These are phyloP conservation scores for Eupithecia dodoneata DNA, from an alignment of 2,888 invertebrate genomes.

Conservation along the genomic window DNA sequence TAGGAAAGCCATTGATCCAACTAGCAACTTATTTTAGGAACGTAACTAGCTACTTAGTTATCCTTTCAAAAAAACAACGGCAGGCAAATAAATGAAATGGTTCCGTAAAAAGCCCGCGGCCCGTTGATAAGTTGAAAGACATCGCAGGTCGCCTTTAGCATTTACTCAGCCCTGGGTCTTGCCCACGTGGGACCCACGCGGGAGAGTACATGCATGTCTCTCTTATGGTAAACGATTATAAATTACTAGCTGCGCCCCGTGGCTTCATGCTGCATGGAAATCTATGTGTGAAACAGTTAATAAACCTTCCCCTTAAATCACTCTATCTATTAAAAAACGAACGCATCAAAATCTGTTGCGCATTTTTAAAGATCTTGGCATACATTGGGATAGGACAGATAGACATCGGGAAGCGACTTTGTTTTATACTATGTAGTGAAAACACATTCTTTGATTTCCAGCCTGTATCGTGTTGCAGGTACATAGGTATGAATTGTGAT, in stretches of 20 bases:
- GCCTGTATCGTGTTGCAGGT: neutral
- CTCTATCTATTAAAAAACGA: too few species aligned
- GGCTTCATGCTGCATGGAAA: too few species aligned
- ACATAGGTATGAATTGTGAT: constrained; percentile 10
- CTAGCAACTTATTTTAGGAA: constrained; percentile 15
- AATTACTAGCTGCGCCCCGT: neutral
- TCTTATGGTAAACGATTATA: neutral
- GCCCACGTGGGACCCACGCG: neutral
- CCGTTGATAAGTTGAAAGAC: neutral
- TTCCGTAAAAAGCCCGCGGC: neutral
- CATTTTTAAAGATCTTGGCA: too few species aligned
- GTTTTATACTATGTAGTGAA: too few species aligned
- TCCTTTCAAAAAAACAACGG: too few species aligned
- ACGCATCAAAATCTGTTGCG: too few species aligned
- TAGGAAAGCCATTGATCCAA: neutral
- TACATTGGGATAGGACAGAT: too few species aligned
- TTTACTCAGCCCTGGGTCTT: neutral
- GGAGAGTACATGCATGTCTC: neutral
- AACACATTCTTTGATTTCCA: neutral
- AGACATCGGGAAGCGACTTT: too few species aligned
- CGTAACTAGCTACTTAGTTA: neutral
- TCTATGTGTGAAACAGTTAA: too few species aligned
- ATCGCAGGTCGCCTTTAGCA: neutral
- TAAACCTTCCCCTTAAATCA: too few species aligned
- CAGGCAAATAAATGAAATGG: neutral